Evolutionary conservation across 2,888 invertebrate genomes (phyloP).

Genomic region (Chrysomela aeneicollis): DNA sequence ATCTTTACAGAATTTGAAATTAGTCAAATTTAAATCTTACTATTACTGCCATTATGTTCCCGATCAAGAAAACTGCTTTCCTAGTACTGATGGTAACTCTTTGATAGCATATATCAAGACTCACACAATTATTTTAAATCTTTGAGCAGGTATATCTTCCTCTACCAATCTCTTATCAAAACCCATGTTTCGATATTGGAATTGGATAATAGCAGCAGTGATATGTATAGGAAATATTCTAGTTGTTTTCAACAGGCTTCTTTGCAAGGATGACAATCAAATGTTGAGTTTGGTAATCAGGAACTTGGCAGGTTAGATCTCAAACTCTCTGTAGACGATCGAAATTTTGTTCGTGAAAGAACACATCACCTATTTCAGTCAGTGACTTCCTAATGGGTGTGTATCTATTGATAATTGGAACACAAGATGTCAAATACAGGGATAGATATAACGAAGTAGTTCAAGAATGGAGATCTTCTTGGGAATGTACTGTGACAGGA

Average conservation of each 20-base stretch:
- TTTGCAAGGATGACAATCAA: constrained; percentile 14
- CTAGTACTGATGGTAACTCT: neutral
- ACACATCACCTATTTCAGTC: constrained; percentile 56
- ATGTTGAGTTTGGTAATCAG: constrained; percentile 14
- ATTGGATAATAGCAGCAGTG: constrained; percentile 7
- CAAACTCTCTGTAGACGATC: neutral
- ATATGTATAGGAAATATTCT: constrained; percentile 12
- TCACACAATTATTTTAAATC: neutral
- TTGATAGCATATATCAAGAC: neutral
- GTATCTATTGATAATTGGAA: constrained; percentile 70
- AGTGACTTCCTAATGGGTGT: constrained; percentile 75
- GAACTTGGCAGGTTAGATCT: constrained; percentile 13
- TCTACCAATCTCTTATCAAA: constrained; percentile 6
- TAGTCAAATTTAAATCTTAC: neutral
- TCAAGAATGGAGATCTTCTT: constrained; percentile 71
- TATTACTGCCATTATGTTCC: neutral
- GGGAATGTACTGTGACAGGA: constrained; percentile 70
- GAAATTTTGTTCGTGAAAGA: no score
- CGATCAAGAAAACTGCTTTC: neutral
- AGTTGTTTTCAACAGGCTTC: constrained; percentile 10
- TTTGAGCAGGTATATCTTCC: constrained; percentile 14
- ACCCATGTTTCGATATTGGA: constrained; percentile 15
- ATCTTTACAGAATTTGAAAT: neutral
- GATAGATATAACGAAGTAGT: constrained; percentile 68
- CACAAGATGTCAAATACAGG: constrained; percentile 68